Percentiles rank a stretch among this genome's conserved stretches.
phyloP scores from a whole-genome alignment of 2,888 invertebrate species.

The Ectobius pallidus region DNA sequence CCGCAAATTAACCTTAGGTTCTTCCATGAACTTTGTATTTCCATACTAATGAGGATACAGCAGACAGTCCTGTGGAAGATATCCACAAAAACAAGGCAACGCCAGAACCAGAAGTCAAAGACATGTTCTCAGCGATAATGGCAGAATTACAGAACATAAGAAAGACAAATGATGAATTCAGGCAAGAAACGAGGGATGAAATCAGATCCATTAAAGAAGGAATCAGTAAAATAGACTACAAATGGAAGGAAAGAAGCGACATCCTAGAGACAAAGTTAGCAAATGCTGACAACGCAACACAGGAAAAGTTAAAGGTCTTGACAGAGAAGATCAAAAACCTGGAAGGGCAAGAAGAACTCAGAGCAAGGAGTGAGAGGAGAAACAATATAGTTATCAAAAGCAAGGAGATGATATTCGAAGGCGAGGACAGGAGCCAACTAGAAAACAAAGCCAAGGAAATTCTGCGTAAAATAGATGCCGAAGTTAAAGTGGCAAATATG shows the following conservation, averaged over 20 bases:
- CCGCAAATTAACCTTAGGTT: too few species aligned
- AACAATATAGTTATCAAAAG: neutral
- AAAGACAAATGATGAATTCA: neutral
- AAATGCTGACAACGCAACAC: neutral
- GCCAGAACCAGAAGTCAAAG: too few species aligned
- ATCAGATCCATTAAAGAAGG: neutral
- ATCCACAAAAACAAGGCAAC: too few species aligned
- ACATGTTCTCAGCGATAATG: too few species aligned
- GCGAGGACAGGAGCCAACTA: neutral
- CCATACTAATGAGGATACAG: too few species aligned
- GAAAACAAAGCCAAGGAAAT: neutral
- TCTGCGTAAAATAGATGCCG: neutral
- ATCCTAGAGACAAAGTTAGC: neutral
- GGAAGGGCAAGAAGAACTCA: neutral
- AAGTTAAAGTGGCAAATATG: neutral
- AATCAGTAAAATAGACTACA: neutral
- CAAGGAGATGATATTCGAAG: neutral
- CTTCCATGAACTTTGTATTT: too few species aligned
- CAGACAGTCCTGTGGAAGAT: too few species aligned
- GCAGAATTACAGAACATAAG: neutral
- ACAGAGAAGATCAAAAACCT: too few species aligned
- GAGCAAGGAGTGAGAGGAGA: neutral
- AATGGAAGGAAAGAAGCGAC: neutral
- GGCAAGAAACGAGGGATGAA: neutral
- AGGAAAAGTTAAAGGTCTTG: too few species aligned